These are phyloP conservation scores for Perca fluviatilis DNA, from an alignment of 2,113 vertebrate species.

Conservation along the genomic window DNA sequence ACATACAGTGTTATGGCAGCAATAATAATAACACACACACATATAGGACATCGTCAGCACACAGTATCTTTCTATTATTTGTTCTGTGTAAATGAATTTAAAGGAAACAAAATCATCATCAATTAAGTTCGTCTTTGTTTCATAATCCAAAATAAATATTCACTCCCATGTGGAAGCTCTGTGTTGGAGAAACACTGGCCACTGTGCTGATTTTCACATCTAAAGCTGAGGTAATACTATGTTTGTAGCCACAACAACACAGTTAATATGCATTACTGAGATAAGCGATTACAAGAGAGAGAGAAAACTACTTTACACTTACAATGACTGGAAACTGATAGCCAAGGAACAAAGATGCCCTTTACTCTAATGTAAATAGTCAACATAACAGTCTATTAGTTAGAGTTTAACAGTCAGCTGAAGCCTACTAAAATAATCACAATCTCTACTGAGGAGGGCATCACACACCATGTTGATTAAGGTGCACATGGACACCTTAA, in stretches of 20 bases:
- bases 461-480: conserved; percentile 50
- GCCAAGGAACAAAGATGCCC: conserved; percentile 32
- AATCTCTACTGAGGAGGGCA: conserved; percentile 57
- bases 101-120: not conserved
- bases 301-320: conserved; percentile 52
- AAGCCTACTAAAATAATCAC: conserved; percentile 65
- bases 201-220: conserved; percentile 24
- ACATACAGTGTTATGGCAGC: conserved; percentile 62
- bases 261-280: conserved; percentile 45
- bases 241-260: conserved; percentile 52
- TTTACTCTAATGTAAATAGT: conserved; percentile 44
- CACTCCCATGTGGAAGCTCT: conserved; percentile 6
- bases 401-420: conserved; percentile 78
- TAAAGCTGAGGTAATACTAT: conserved; percentile 44
- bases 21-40: conserved; percentile 43
- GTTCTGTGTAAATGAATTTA: conserved; percentile 25
- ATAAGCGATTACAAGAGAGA: conserved; percentile 38
- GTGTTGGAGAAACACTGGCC: conserved; percentile 11
- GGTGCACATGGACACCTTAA: conserved; percentile 73
- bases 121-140: conserved; percentile 28
- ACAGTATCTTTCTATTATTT: conserved; percentile 38
- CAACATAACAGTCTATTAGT: conserved; percentile 81
- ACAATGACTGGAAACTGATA: conserved; percentile 49
- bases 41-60: conserved; percentile 52
- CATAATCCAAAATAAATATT: conserved; percentile 41